phyloP scores from a whole-genome alignment of 2,888 invertebrate species.

The Galeopsomyia nigrocyanea region DNA sequence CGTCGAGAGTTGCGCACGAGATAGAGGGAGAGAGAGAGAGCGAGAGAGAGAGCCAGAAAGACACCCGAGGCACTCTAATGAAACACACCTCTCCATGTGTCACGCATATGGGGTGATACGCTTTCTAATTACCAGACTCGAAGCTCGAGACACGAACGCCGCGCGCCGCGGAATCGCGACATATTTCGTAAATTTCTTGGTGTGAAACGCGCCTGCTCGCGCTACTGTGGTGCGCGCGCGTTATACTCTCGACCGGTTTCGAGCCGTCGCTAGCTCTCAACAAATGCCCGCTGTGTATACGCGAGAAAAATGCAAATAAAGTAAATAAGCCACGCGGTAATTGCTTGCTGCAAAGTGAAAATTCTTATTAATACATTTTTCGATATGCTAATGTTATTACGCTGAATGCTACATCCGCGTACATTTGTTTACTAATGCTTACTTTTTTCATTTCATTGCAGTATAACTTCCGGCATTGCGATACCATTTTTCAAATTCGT shows the following conservation, averaged over 20 bases:
- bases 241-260: slow-evolving; percentile 33
- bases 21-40: slow-evolving; percentile 32
- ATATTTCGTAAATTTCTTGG: slow-evolving; percentile 16
- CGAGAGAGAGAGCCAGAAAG: slow-evolving; percentile 32
- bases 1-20: too few relatives aligned
- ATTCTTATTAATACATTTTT: slow-evolving; percentile 39
- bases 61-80: slow-evolving; percentile 46
- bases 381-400: slow-evolving; percentile 9
- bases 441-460: not conserved
- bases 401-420: not conserved
- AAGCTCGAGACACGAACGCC: slow-evolving; percentile 45
- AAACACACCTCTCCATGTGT: slow-evolving; percentile 57
- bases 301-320: slow-evolving; percentile 31
- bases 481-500: too few relatives aligned
- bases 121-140: slow-evolving; percentile 63
- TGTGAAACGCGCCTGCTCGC: not conserved
- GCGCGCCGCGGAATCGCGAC: not conserved
- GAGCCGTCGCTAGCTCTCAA: not conserved
- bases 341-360: slow-evolving; percentile 37
- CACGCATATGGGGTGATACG: slow-evolving; percentile 60
- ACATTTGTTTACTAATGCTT: not conserved
- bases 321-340: slow-evolving; percentile 12
- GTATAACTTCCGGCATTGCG: not conserved
- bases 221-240: slow-evolving; percentile 32
- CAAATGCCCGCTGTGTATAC: slow-evolving; percentile 1